These are phyloP conservation scores for Drosophila chauvacae DNA, from an alignment of 1,140 invertebrate species.

Conservation along the genomic window DNA sequence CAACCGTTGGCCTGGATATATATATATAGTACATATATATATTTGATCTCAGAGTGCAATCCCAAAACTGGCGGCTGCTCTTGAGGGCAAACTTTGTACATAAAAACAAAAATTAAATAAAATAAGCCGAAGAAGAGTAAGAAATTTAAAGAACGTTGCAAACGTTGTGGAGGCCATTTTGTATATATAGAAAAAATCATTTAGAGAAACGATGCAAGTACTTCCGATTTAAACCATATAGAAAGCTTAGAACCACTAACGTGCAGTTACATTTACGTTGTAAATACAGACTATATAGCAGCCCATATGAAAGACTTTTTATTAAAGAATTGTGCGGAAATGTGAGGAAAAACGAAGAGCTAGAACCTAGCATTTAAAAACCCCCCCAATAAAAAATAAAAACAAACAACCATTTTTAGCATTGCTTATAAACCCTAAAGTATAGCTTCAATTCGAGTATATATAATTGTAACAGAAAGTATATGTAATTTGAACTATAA, in stretches of 20 bases:
- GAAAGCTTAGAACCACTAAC: conserved; percentile 46
- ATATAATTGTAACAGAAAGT: conserved; percentile 26
- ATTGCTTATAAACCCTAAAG: conserved; percentile 61
- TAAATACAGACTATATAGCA: conserved; percentile 36
- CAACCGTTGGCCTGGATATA: conserved; percentile 21
- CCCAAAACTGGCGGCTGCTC: conserved; percentile 44
- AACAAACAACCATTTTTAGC: conserved; percentile 54
- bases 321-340: conserved; percentile 15
- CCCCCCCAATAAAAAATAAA: not conserved
- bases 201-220: conserved; percentile 35
- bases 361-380: conserved; percentile 67
- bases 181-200: conserved; percentile 40
- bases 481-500: conserved; percentile 22
- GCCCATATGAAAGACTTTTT: conserved; percentile 68
- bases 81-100: conserved; percentile 30
- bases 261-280: conserved; percentile 38
- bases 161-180: conserved; percentile 59
- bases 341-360: conserved; percentile 14
- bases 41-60: conserved; percentile 84
- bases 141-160: conserved; percentile 53
- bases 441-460: conserved; percentile 65
- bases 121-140: conserved; percentile 1
- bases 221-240: conserved; percentile 44
- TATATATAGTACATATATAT: conserved; percentile 17
- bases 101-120: conserved; percentile 7